Conservation (phyloP, 2,113 vertebrate genomes). For the Thamnophis sirtalis region DNA sequence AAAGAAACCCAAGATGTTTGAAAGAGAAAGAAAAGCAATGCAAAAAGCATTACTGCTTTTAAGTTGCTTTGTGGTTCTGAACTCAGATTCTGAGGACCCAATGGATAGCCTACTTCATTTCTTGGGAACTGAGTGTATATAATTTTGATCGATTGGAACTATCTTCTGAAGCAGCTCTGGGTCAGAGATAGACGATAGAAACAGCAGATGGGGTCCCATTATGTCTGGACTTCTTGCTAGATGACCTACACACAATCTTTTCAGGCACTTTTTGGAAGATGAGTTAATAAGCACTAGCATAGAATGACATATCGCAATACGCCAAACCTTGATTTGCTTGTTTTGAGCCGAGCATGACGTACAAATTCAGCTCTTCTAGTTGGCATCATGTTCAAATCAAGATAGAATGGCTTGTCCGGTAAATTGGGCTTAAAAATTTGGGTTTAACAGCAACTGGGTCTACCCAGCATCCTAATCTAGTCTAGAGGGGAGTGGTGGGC, state of each 20-base stretch:
- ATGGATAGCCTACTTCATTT: not conserved
- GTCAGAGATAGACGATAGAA: not conserved
- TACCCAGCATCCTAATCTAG: not conserved
- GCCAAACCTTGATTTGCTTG: not conserved
- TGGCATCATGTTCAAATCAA: not conserved
- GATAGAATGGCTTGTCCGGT: not conserved
- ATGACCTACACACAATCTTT: not conserved
- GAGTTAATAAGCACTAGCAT: not conserved
- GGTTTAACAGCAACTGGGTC: not conserved
- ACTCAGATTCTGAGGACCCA: not conserved
- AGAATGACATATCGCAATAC: not conserved
- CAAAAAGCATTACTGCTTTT: not conserved
- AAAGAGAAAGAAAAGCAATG: not conserved
- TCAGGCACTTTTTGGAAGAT: not conserved
- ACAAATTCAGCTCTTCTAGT: not conserved
- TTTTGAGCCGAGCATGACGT: not conserved
- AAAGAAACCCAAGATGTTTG: not conserved
- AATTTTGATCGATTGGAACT: not conserved
- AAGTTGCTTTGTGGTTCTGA: not conserved
- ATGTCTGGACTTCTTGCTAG: not conserved
- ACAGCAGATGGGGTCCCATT: not conserved
- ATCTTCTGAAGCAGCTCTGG: not conserved
- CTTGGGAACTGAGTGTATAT: not conserved
- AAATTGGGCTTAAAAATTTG: not conserved
- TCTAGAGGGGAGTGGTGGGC: not conserved